Evolutionary conservation across 2,888 invertebrate genomes (phyloP).

Genomic region (Drosophila vallismaia): DNA sequence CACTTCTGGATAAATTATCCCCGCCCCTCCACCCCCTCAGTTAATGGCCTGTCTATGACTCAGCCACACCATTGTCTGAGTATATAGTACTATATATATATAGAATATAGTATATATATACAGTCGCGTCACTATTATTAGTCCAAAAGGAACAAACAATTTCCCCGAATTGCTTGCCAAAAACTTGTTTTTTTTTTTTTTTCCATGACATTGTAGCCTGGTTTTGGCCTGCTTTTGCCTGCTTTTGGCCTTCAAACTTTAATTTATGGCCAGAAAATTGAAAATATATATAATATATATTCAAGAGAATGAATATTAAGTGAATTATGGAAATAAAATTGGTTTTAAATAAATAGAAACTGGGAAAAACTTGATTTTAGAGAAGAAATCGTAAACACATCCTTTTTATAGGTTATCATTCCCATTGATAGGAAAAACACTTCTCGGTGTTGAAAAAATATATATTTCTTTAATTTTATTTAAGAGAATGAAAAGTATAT

Average conservation of each 20-base stretch:
- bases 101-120: neutral
- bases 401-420: too few species aligned
- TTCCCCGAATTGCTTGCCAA: constrained; percentile 5
- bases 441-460: too few species aligned
- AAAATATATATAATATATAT: too few species aligned
- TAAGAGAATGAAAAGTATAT: too few species aligned
- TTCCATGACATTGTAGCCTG: neutral
- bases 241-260: constrained; percentile 18
- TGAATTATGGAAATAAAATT: too few species aligned
- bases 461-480: too few species aligned
- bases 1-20: constrained; percentile 7
- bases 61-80: constrained; percentile 39
- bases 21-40: too few species aligned
- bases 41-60: constrained; percentile 58
- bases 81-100: neutral
- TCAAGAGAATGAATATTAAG: too few species aligned
- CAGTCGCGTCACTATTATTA: constrained; percentile 5
- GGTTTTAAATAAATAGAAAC: too few species aligned
- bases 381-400: too few species aligned
- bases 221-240: constrained; percentile 15
- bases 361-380: too few species aligned
- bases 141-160: neutral
- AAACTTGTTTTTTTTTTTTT: neutral
- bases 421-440: too few species aligned
- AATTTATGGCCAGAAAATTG: constrained; percentile 38